phyloP scores from a whole-genome alignment of 2,888 invertebrate genomes.

The Serripes groenlandicus region DNA sequence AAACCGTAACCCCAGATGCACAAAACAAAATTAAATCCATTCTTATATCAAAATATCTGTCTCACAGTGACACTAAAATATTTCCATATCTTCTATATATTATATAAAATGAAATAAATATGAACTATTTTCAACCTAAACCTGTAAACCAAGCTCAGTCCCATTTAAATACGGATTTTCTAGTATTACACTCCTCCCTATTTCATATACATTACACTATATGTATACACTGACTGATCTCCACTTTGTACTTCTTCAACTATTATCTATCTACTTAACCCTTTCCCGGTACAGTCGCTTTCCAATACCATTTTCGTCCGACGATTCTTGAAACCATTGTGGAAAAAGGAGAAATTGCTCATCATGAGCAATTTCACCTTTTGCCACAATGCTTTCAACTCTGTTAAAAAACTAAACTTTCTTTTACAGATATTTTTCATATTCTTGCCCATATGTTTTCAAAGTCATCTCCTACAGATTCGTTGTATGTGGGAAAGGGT shows the following conservation, averaged over 20 bases:
- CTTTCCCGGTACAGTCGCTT: not conserved
- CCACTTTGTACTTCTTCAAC: not conserved
- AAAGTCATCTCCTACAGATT: not conserved
- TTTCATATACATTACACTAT: no score
- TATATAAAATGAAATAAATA: not conserved
- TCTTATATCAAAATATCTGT: no score
- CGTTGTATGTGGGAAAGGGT: not conserved
- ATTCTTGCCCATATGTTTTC: not conserved
- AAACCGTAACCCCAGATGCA: no score
- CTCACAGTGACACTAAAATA: no score
- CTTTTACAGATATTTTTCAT: not conserved
- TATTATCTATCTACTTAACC: not conserved
- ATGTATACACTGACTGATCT: not conserved
- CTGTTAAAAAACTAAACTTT: not conserved
- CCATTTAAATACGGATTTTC: not conserved
- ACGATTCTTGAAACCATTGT: not conserved
- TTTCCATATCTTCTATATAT: not conserved
- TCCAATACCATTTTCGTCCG: not conserved
- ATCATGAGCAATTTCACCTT: not conserved
- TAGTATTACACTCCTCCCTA: not conserved
- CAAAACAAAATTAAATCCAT: no score
- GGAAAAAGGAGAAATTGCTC: not conserved
- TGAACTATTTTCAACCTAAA: no score
- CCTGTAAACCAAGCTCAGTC: no score
- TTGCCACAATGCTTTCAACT: not conserved